Evolutionary conservation across 2,888 invertebrate species (phyloP), one percentile per base, ranked within the genome.

Genomic region (Diarsia rubi): DNA sequence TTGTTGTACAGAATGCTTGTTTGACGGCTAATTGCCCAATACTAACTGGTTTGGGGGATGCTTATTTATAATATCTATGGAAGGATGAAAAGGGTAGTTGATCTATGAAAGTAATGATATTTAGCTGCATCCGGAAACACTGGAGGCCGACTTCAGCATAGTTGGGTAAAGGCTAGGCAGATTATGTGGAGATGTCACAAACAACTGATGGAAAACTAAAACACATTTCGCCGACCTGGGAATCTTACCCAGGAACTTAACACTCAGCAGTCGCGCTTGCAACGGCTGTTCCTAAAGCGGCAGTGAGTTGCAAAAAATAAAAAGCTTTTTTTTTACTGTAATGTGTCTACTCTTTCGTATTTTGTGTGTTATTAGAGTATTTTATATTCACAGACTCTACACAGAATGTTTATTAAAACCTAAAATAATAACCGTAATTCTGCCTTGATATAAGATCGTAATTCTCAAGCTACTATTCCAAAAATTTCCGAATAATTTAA

Each of bases 401-500:
- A 12, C 21, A 69, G 37, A 85, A 85, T 81, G 59, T 75, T 81
- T 84, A 81, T 81, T 69, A 81, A 42, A 69, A 69, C 66, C 76
- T 69, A 67, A 81, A 75, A 75, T 66, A 64, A 81, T 81, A 85
- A 81, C 82, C 82, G 69, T 81, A 54, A 67, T 75, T 85, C 59
- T 75, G 66, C 19, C 69, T 64, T 63, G 81, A 81, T 85, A 81
- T 85, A 85, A 81, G 82, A 76, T 75, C 81, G 81, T 81, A 67
- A 75, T 82, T 82, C 42, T 71, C 65, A 59, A 71, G 78, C 62
- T 64, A 69, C 45, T 73, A 77, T 85, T 82, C 83, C 83, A 82
- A 85, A 86, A 85, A 78, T 72, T 78, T 83, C 65, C 73, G 31
- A 85, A 85, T 82, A 82, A 82, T 82, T 82, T 72, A 82, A 70